These are phyloP conservation scores for Diglossa cyanea DNA, from an alignment of 2,797 vertebrate species.

Conservation along the genomic window DNA sequence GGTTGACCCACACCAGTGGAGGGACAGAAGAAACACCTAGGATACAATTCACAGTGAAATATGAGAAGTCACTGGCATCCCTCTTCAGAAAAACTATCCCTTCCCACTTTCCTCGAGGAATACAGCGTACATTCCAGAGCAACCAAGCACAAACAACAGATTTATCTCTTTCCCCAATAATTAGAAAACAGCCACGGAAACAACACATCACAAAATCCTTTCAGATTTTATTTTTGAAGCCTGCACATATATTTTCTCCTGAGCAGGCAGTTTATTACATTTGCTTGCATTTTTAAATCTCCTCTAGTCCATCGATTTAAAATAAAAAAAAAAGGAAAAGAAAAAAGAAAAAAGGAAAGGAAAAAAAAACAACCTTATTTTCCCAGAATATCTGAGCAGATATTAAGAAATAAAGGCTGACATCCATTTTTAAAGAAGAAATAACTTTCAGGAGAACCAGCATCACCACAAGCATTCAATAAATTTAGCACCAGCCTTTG, in stretches of 20 bases:
- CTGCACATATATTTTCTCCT: not conserved
- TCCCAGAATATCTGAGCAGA: not conserved
- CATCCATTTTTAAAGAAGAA: not conserved
- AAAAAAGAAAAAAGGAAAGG: not conserved
- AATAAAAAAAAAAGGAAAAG: accelerated
- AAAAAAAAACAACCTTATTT: not conserved
- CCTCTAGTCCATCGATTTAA: not conserved
- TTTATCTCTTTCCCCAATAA: constrained; percentile 10
- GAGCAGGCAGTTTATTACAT: accelerated
- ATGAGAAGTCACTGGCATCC: constrained; percentile 73
- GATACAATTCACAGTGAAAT: constrained; percentile 76
- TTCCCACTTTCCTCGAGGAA: constrained; percentile 63
- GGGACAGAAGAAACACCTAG: constrained; percentile 72
- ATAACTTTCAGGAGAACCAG: not conserved
- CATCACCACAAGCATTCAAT: not conserved
- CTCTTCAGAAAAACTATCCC: constrained; percentile 55
- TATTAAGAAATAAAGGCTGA: not conserved
- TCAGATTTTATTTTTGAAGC: not conserved
- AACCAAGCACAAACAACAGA: constrained; percentile 61
- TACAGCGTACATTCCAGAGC: constrained; percentile 60
- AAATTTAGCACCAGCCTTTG: not conserved
- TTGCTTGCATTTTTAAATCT: not conserved
- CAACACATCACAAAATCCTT: not conserved
- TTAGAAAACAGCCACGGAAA: not conserved
- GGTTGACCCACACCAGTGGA: constrained; percentile 64